Evolutionary conservation across 2,797 vertebrate species (phyloP).

Genomic region (Neosilurus hyrtlii): DNA sequence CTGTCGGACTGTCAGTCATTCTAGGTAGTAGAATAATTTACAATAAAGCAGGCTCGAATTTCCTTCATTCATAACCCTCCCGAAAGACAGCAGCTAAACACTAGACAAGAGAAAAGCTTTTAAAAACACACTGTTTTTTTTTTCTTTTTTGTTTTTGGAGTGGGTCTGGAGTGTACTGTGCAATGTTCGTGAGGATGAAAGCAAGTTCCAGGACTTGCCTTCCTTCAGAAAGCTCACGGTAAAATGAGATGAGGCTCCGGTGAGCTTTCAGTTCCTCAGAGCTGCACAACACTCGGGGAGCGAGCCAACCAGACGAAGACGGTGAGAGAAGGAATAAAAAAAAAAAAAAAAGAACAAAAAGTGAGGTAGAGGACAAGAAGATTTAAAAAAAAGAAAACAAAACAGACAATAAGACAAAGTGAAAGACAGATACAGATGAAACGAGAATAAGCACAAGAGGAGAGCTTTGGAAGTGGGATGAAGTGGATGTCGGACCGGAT

Average conservation of each 20-base stretch:
- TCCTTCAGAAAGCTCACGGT: conserved; percentile 30
- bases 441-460: conserved; percentile 47
- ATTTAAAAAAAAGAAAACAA: not conserved
- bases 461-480: conserved; percentile 66
- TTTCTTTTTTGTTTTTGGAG: not conserved
- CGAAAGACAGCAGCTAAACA: conserved; percentile 21
- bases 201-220: conserved; percentile 37
- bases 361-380: conserved; percentile 31
- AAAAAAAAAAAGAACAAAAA: not conserved
- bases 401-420: not conserved
- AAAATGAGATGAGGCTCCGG: conserved; percentile 29
- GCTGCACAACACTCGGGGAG: conserved; percentile 36
- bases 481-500: conserved; percentile 67
- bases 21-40: not conserved
- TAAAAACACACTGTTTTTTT: conserved; percentile 24
- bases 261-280: conserved; percentile 40
- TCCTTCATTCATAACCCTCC: not conserved
- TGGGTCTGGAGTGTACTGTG: conserved; percentile 2
- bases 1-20: conserved; percentile 28
- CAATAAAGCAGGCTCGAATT: not conserved
- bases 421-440: conserved; percentile 10
- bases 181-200: conserved; percentile 25
- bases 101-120: not conserved
- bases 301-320: not conserved
- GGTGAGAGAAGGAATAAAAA: not conserved